These are phyloP conservation scores for Embiotoca jacksoni DNA, from an alignment of 2,113 vertebrate genomes.

Conservation along the genomic window DNA sequence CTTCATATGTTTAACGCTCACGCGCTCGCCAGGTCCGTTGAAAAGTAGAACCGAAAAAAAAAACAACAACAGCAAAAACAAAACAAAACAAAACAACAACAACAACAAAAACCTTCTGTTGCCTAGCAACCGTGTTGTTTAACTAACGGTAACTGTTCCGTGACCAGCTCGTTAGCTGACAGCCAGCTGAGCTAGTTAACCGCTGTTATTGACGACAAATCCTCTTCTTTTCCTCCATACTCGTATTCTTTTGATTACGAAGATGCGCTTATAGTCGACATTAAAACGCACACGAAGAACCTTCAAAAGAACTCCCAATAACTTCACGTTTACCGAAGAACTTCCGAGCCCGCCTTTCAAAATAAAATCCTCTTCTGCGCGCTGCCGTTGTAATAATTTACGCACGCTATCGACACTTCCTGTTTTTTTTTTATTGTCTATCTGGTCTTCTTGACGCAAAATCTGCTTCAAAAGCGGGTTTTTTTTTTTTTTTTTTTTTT, in stretches of 20 bases:
- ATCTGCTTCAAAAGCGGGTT: constrained; percentile 26
- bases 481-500: constrained; percentile 29
- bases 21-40: background rate
- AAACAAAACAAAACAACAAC: too few relatives aligned
- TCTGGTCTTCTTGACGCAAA: constrained; percentile 41
- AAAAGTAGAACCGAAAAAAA: background rate
- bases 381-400: background rate
- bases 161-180: background rate
- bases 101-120: constrained; percentile 15
- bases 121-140: constrained; percentile 52
- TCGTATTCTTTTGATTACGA: background rate
- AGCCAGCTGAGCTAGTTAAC: background rate
- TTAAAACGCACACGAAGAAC: background rate
- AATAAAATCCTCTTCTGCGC: constrained; percentile 22
- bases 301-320: too few relatives aligned
- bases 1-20: too few relatives aligned
- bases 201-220: background rate
- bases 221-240: too few relatives aligned
- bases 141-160: background rate
- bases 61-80: background rate
- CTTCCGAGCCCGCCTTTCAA: constrained; percentile 9
- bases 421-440: background rate
- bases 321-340: background rate
- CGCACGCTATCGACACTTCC: constrained; percentile 28
- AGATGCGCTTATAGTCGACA: background rate